A percentile compares a stretch with the other conserved stretches of the same genome.
These are phyloP conservation scores for Limnothrissa miodon DNA, from an alignment of 2,113 vertebrate genomes.

Conservation along the genomic window DNA sequence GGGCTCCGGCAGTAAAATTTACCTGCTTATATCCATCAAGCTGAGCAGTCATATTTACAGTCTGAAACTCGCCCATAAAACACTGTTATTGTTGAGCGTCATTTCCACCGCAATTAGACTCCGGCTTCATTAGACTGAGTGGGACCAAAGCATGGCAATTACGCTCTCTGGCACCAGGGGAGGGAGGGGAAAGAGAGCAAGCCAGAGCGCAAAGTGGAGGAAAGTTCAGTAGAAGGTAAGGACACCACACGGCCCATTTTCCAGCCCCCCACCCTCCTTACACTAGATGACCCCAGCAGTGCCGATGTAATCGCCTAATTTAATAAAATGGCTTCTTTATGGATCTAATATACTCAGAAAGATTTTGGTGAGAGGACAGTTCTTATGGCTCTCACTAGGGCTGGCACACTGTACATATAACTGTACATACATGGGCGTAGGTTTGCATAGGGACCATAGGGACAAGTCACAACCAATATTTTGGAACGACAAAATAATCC, in stretches of 20 bases:
- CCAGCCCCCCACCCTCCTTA: not conserved
- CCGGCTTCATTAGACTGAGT: conserved; percentile 65
- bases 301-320: conserved; percentile 6
- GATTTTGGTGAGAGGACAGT: not conserved
- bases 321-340: conserved; percentile 15
- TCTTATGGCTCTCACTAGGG: not conserved
- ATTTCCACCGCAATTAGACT: conserved; percentile 70
- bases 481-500: too few relatives aligned
- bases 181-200: conserved; percentile 11
- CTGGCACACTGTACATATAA: not conserved
- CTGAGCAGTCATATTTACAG: conserved; percentile 64
- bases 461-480: too few relatives aligned
- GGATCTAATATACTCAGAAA: not conserved
- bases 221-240: conserved; percentile 16
- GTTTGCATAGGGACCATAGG: too few relatives aligned
- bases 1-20: conserved; percentile 55
- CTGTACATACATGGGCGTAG: too few relatives aligned
- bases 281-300: not conserved
- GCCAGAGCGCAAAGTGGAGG: too few relatives aligned
- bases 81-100: conserved; percentile 63
- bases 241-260: not conserved
- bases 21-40: conserved; percentile 56
- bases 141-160: conserved; percentile 64
- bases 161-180: conserved; percentile 37
- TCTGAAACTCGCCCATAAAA: conserved; percentile 64